These are phyloP conservation scores for Homalodisca vitripennis DNA, from an alignment of 1,140 invertebrate species.

Conservation along the genomic window DNA sequence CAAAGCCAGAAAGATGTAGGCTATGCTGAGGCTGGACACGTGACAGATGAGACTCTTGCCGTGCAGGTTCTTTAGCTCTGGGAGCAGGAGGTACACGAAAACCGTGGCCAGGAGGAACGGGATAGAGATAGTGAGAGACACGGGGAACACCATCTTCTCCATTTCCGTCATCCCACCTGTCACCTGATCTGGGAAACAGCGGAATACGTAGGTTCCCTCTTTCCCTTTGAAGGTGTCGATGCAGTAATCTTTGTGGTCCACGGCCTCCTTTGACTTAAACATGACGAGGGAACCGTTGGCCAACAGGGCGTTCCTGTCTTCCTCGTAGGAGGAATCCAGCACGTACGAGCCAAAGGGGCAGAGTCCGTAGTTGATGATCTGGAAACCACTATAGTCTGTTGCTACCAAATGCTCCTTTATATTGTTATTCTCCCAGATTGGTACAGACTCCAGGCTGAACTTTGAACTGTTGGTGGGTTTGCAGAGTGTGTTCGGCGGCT, in stretches of 20 bases:
- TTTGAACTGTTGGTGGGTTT: not conserved
- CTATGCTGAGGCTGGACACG: conserved; percentile 59
- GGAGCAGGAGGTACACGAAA: conserved; percentile 66
- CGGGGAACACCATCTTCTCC: conserved; percentile 39
- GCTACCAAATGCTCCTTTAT: not conserved
- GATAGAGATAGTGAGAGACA: conserved; percentile 65
- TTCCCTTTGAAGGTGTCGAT: not conserved
- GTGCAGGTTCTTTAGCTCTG: conserved; percentile 69
- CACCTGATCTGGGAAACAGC: conserved; percentile 40
- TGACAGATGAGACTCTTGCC: conserved; percentile 73
- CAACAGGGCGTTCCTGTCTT: not conserved
- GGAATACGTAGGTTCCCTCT: conserved; percentile 40
- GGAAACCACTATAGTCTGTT: not conserved
- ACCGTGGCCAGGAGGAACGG: conserved; percentile 70
- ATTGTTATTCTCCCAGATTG: not conserved
- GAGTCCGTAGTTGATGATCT: not conserved
- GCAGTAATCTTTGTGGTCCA: conserved; percentile 1
- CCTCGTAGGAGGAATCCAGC: not conserved
- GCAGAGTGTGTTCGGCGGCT: not conserved
- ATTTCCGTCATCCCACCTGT: conserved; percentile 14
- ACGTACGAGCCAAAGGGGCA: not conserved
- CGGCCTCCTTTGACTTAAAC: too few species aligned
- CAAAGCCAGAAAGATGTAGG: conserved; percentile 58
- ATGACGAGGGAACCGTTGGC: not conserved
- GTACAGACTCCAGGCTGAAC: not conserved